Evolutionary conservation across 2,797 vertebrate species (phyloP).

Genomic region (Lepidocolaptes lacrymiger): DNA sequence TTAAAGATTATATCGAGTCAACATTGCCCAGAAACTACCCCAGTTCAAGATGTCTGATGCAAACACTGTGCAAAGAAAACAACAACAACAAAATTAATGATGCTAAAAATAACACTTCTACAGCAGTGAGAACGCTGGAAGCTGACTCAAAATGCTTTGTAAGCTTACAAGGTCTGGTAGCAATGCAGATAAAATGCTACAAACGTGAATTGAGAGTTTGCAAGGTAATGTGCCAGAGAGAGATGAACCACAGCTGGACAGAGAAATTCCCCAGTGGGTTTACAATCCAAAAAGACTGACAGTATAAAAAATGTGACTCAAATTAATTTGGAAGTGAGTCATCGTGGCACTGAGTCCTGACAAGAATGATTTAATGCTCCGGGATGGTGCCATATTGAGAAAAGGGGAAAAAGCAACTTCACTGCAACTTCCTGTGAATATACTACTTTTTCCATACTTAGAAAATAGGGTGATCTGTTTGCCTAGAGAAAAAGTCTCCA

Average conservation of each 20-base stretch:
- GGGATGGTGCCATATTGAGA: not conserved
- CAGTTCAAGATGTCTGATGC: not conserved
- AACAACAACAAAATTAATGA: not conserved
- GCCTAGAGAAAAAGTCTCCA: not conserved
- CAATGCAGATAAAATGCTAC: not conserved
- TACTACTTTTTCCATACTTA: not conserved
- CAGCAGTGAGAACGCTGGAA: not conserved
- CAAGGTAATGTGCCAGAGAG: not conserved
- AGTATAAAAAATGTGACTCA: not conserved
- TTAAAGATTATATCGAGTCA: not conserved
- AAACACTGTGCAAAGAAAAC: not conserved
- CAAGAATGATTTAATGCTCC: not conserved
- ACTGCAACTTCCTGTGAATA: not conserved
- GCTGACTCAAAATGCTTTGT: not conserved
- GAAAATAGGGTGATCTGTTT: not conserved
- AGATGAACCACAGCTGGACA: not conserved
- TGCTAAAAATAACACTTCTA: not conserved
- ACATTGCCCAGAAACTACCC: not conserved
- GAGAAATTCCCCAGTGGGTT: not conserved
- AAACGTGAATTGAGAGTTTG: not conserved
- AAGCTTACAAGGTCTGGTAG: not conserved
- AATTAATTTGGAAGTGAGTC: not conserved
- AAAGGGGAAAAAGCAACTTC: not conserved
- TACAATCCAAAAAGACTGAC: not conserved
- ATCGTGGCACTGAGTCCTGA: not conserved